A percentile compares a stretch with the other conserved stretches of the same genome.
Evolutionary conservation across 2,797 vertebrate species (phyloP).

Genomic region (Lutra lutra): DNA sequence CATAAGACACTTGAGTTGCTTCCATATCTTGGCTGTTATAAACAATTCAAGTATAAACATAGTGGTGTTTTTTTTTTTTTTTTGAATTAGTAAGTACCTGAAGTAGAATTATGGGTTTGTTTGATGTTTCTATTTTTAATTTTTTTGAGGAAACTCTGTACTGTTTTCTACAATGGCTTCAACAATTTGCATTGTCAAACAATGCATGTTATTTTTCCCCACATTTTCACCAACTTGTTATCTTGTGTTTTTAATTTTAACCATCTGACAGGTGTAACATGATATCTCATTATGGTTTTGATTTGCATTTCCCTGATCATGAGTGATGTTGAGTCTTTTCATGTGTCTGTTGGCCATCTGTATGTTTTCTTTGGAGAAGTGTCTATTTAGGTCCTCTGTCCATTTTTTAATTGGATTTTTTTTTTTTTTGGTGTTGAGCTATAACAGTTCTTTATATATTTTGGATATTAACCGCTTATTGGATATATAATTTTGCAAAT

Average conservation of each 20-base stretch:
- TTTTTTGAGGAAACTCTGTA: not conserved
- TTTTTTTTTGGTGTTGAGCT: not conserved
- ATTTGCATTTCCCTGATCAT: not conserved
- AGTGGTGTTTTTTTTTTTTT: not conserved
- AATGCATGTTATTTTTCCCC: not conserved
- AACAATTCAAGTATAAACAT: not conserved
- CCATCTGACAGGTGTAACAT: not conserved
- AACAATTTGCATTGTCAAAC: not conserved
- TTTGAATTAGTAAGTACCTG: not conserved
- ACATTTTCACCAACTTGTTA: not conserved
- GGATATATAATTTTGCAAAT: not conserved
- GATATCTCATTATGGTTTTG: not conserved
- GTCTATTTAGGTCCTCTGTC: not conserved
- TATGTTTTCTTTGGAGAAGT: not conserved
- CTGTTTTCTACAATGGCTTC: not conserved
- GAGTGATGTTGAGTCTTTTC: not conserved
- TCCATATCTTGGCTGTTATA: not conserved
- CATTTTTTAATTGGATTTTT: not conserved
- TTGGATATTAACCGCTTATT: not conserved
- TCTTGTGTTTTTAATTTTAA: not conserved
- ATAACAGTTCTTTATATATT: not conserved
- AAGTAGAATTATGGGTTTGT: not conserved
- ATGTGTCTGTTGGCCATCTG: not conserved
- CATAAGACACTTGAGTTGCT: not conserved
- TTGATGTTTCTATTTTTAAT: not conserved